Evolutionary conservation across 2,888 invertebrate species (phyloP).

Genomic region (Tridacna gigas): DNA sequence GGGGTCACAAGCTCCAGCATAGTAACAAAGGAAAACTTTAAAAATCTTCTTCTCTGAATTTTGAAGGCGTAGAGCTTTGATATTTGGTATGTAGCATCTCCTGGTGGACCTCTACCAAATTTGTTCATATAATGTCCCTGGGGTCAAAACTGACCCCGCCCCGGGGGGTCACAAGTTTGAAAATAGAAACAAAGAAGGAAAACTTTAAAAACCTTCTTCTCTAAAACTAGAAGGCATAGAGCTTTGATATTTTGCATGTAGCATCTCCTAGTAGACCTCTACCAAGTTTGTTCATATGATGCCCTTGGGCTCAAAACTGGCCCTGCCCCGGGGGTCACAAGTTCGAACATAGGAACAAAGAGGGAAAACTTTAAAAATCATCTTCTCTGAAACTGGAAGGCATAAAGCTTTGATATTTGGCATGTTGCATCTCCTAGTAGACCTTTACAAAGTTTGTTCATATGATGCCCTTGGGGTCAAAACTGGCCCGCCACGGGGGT

Average conservation of each 20-base stretch:
- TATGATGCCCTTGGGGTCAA: too few species aligned
- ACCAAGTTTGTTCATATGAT: not conserved
- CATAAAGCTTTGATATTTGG: not conserved
- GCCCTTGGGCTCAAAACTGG: not conserved
- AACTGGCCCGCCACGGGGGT: too few species aligned
- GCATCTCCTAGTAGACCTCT: not conserved
- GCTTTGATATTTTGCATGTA: not conserved
- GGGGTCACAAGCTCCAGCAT: too few species aligned
- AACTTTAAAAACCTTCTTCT: not conserved
- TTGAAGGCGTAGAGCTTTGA: too few species aligned
- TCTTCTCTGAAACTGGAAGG: not conserved
- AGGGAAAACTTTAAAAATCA: too few species aligned
- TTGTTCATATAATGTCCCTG: too few species aligned
- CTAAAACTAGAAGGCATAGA: not conserved
- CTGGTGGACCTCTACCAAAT: too few species aligned
- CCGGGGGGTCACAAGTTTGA: too few species aligned
- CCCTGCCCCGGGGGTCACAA: not conserved
- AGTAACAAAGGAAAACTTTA: too few species aligned
- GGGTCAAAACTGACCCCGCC: too few species aligned
- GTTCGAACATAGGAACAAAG: not conserved
- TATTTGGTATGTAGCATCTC: too few species aligned
- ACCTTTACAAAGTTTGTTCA: not conserved
- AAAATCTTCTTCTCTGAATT: too few species aligned
- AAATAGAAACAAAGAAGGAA: not conserved
- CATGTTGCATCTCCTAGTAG: not conserved